Conservation (phyloP, 2,888 invertebrate genomes). For the Cheilosia vulpina region DNA sequence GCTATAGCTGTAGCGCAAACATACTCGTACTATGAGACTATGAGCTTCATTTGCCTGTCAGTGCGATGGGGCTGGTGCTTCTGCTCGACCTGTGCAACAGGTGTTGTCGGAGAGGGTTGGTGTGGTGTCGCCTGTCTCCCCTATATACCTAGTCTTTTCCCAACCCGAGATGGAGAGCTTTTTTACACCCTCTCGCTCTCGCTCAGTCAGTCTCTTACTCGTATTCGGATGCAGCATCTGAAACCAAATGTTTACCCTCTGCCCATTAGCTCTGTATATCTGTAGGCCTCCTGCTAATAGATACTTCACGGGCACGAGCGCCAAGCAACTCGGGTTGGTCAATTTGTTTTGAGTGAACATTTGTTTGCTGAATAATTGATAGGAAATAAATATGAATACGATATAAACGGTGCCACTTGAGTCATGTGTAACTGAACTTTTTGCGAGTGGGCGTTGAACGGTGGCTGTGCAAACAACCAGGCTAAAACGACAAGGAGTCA, state of each 20-base stretch:
- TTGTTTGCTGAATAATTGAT: constrained; percentile 63
- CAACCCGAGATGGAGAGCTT: constrained; percentile 21
- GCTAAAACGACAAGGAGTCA: constrained; percentile 37
- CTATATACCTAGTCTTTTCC: neutral
- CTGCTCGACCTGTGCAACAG: constrained; percentile 40
- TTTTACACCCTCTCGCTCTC: neutral
- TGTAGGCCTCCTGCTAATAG: constrained; percentile 46
- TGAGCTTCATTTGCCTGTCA: constrained; percentile 3
- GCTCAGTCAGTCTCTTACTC: neutral
- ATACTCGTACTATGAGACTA: neutral
- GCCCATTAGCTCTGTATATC: constrained; percentile 57
- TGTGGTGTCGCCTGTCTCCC: neutral
- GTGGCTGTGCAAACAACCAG: neutral
- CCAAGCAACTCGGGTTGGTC: constrained; percentile 19
- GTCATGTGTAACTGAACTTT: constrained; percentile 7
- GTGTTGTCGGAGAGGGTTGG: constrained; percentile 22
- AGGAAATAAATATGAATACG: constrained; percentile 49
- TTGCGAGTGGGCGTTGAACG: constrained; percentile 3
- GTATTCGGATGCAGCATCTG: neutral
- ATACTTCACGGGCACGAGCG: constrained; percentile 24
- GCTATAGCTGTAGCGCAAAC: constrained; percentile 1
- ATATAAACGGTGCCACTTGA: constrained; percentile 50
- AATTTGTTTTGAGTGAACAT: constrained; percentile 23
- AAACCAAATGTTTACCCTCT: constrained; percentile 62
- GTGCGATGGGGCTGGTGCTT: neutral